Percentiles rank a stretch among this genome's conserved stretches.
These are phyloP conservation scores for Sitta carolinensis DNA, from an alignment of 2,797 vertebrate genomes.

Conservation along the genomic window DNA sequence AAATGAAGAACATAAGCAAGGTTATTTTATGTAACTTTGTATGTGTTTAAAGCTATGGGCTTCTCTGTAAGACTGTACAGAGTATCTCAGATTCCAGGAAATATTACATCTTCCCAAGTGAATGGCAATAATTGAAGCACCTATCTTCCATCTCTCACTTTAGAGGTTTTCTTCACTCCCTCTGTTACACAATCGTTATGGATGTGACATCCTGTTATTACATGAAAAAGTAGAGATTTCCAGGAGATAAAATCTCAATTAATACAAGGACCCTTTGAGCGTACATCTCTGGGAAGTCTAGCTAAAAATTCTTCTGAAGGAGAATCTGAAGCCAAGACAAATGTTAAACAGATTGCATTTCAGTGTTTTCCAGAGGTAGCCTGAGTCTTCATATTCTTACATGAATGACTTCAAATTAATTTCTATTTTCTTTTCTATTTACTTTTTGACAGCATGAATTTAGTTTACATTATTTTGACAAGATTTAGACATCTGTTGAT, in stretches of 20 bases:
- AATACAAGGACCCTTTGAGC: background rate
- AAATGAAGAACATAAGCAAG: background rate
- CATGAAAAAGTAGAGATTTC: slow-evolving; percentile 31
- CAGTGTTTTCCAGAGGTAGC: background rate
- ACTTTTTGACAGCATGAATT: background rate
- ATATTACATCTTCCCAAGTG: slow-evolving; percentile 8
- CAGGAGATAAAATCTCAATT: slow-evolving; percentile 44
- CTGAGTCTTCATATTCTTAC: background rate
- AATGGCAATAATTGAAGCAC: slow-evolving; percentile 37
- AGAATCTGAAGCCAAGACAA: slow-evolving; percentile 18
- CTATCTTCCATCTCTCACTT: slow-evolving; percentile 49
- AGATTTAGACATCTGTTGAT: background rate
- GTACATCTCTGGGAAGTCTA: background rate
- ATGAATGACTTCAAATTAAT: background rate
- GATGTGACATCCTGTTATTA: slow-evolving; percentile 20
- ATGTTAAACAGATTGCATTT: background rate
- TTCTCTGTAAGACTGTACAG: background rate
- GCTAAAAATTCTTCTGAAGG: background rate
- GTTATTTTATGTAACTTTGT: background rate
- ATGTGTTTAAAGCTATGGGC: background rate
- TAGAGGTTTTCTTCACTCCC: slow-evolving; percentile 20
- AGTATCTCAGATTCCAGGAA: slow-evolving; percentile 10
- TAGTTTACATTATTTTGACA: background rate
- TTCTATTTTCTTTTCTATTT: background rate
- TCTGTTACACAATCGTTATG: background rate